These are phyloP conservation scores for Probosciger aterrimus DNA, from an alignment of 2,113 vertebrate species.

Conservation along the genomic window DNA sequence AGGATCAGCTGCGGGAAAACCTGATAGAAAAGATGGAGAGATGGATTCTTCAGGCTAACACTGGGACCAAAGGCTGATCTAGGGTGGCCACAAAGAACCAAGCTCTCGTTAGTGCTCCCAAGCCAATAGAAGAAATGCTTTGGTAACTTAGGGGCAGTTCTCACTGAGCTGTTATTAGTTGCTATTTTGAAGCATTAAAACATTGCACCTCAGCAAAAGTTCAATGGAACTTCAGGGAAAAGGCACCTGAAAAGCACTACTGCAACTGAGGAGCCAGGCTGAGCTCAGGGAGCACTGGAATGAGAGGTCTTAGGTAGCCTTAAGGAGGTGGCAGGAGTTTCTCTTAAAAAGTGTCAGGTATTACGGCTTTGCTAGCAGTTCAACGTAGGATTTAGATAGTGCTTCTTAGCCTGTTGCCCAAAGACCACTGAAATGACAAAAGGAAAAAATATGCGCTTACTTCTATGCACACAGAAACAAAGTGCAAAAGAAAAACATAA, in stretches of 20 bases:
- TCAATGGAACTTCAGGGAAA: background rate
- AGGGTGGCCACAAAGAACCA: background rate
- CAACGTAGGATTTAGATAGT: background rate
- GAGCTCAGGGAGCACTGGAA: background rate
- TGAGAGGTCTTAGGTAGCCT: background rate
- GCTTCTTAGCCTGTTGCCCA: background rate
- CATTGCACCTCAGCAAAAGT: background rate
- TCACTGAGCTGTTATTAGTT: background rate
- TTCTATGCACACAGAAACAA: background rate
- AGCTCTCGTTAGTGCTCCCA: background rate
- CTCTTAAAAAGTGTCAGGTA: background rate
- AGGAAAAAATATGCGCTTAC: background rate
- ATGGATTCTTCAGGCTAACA: background rate
- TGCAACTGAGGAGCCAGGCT: background rate
- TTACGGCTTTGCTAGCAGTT: background rate
- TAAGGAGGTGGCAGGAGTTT: background rate
- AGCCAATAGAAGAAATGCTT: background rate
- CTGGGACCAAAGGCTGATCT: background rate
- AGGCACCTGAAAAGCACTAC: background rate
- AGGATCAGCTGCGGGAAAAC: background rate
- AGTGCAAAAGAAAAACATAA: background rate
- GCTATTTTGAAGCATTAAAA: background rate
- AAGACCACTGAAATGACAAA: background rate
- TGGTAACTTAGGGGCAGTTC: background rate
- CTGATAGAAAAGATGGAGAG: background rate